Percentiles rank a stretch among this genome's conserved stretches.
These are phyloP conservation scores for Tinamus guttatus DNA, from an alignment of 2,113 vertebrate species.

Conservation along the genomic window DNA sequence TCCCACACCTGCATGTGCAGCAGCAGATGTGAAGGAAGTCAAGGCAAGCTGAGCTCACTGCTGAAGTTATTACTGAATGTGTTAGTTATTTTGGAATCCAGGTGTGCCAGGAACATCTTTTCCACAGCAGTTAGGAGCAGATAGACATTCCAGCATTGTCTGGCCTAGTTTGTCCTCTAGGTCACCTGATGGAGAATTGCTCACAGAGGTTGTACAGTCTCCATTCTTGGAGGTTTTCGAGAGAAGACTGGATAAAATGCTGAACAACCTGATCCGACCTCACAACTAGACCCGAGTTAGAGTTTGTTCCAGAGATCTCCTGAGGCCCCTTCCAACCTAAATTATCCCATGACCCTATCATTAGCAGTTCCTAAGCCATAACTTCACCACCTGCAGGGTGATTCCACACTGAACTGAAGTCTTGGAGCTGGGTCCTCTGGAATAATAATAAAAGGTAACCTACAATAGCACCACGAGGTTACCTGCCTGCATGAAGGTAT, in stretches of 20 bases:
- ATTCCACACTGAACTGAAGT: not conserved
- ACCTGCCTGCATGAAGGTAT: not conserved
- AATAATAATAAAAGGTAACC: not conserved
- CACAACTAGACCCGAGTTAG: not conserved
- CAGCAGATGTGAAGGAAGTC: not conserved
- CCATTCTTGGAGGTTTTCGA: not conserved
- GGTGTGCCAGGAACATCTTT: not conserved
- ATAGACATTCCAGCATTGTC: not conserved
- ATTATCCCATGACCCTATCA: not conserved
- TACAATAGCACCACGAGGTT: not conserved
- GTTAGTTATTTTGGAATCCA: not conserved
- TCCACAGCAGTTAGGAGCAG: not conserved
- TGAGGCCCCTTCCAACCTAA: not conserved
- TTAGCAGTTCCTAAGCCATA: not conserved
- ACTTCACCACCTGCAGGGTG: not conserved
- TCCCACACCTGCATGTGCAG: not conserved
- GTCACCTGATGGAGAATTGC: not conserved
- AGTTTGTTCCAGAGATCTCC: too few species aligned
- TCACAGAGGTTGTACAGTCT: fast-evolving
- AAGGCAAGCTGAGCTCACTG: not conserved
- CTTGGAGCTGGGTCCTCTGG: not conserved
- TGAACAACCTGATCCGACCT: not conserved
- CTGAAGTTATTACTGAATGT: not conserved
- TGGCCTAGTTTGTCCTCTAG: not conserved
- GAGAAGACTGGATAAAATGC: not conserved